Percentiles rank a stretch among this genome's conserved stretches.
Conservation (phyloP, 2,113 vertebrate species). For the Microtus montanus region DNA sequence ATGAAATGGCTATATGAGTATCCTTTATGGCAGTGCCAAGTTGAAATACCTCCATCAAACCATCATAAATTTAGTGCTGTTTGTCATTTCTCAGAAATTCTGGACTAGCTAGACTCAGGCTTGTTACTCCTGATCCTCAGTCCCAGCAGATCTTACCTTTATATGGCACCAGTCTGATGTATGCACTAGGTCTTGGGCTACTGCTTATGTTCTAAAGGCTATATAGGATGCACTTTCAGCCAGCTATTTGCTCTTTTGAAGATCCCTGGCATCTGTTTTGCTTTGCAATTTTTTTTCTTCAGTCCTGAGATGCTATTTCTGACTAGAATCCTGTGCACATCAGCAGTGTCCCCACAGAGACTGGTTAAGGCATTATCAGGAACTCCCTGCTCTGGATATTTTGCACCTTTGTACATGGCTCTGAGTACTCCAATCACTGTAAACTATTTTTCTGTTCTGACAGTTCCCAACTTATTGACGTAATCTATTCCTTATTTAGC, state of each 20-base stretch:
- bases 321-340: fast-evolving
- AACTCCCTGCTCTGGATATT: neutral
- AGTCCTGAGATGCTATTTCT: neutral
- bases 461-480: fast-evolving
- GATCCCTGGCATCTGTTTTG: neutral
- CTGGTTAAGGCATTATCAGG: fast-evolving
- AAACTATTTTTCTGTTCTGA: no score
- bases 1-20: neutral
- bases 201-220: no score
- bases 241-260: neutral
- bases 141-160: no score
- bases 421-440: fast-evolving
- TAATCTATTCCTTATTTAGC: neutral
- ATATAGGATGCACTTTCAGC: fast-evolving
- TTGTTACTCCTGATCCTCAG: fast-evolving
- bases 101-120: fast-evolving
- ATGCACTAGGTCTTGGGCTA: fast-evolving
- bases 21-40: neutral
- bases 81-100: fast-evolving
- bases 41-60: neutral
- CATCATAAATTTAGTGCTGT: neutral
- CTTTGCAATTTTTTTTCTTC: neutral
- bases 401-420: fast-evolving
- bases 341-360: neutral
- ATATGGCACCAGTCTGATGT: fast-evolving